Evolutionary conservation across 2,797 vertebrate genomes (phyloP), one percentile per base, ranked within the genome.

Genomic region (Acanthiza pusilla): DNA sequence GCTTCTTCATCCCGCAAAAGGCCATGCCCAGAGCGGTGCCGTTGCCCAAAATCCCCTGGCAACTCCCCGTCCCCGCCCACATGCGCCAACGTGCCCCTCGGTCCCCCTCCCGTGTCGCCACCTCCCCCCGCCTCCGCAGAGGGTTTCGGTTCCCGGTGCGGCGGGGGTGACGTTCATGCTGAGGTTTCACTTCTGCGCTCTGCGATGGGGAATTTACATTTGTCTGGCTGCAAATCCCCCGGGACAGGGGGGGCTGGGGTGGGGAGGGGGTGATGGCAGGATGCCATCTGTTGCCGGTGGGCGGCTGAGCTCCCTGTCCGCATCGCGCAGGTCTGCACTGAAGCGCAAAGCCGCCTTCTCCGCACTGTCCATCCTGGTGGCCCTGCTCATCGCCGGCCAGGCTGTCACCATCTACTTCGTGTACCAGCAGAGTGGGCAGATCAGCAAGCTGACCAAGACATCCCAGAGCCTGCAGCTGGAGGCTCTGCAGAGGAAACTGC

Each of bases 351-450:
- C 98, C 1, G 97, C 98, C 91, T 90, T 99, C 23, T 98, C 99
- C 0, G 96, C 97, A 2, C 92, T 99, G 76, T 98, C 99, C 1
- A 93, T 99, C 66, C 97, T 99, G 96, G 98, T 98, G 15, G 98
- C 98, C 58, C 97, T 99, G 92, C 98, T 99, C 54, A 91, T 99
- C 42, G 98, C 97, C 0, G 98, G 99, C 84, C 99, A 99, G 97
- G 99, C 98, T 6, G 98, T 99, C 94, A 98, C 98, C 0, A 62
- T 98, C 84, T 99, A 98, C 98, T 98, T 98, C 73, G 93, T 99
- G 70, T 97, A 98, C 63, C 96, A 97, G 94, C 99, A 99, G 94
- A 98, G 96, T 8, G 92, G 97, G 89, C 98, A 98, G 96, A 98
- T 99, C 95, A 94, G 95, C 65, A 92, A 96, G 7, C 98, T 99